Evolutionary conservation across 2,888 invertebrate genomes (phyloP), one percentile per base, ranked within the genome.

Genomic region (Limnephilus auricula): DNA sequence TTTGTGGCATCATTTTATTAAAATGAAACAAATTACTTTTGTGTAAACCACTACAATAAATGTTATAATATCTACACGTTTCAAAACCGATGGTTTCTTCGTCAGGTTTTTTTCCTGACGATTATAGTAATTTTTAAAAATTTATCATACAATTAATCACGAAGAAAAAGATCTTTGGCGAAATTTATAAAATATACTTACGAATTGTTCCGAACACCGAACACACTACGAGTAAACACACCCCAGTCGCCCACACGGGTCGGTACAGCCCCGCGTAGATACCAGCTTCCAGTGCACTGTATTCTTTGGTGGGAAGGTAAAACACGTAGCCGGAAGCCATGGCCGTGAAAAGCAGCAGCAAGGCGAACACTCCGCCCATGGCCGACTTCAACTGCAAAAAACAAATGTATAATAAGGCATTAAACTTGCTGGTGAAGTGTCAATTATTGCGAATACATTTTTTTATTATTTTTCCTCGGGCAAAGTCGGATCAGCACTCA

Each of bases 241-340:
- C 94, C 0, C 96, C 96, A 5, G 94, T 92, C 0, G 96, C 95
- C 96, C 96, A 97, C 0, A 95, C 94, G 0, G 96, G 96, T 65
- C 97, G 94, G 93, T 96, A 96, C 1, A 97, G 93, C 0, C 96
- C 95, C 0, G 96, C 96, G 93, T 97, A 97, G 9, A 96, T 91
- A 0, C 96, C 96, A 78, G 96, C 95, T 93, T 96, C 96, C n/a
- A 96, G 89, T 0, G 95, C 95, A 91, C 95, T 94, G 94, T 96
- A 96, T 89, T 94, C 94, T n/a, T 96, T 95, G 83, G 94, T 94
- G 0, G 95, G 95, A 94, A 96, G 95, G 85, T 96, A 95, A 94
- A 96, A 96, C 0, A 96, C 94, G 3, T 95, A 95, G 0, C 96
- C 96, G 79, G 94, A 94, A 0, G 95, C 94, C 15, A 95, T 90